Base-by-base conservation (phyloP, 1,140 invertebrate species). In the Campodea augens region DNA sequence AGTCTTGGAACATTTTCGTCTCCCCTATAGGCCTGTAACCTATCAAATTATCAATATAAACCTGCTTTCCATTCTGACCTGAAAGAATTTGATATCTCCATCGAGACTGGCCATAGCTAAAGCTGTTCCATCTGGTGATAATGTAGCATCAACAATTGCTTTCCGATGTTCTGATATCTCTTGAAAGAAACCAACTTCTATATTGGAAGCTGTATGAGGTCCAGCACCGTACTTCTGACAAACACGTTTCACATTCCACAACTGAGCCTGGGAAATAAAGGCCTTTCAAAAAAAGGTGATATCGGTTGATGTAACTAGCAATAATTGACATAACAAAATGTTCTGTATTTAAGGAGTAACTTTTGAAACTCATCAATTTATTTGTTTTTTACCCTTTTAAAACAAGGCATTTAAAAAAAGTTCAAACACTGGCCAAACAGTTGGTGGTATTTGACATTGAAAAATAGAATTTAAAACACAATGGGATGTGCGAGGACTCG, bases 61-160 rank as follows among this genome's bases (percentile, higher is more conserved):
- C n/a, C n/a, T 18, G 15, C 15, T 21, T 24, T 21, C 18, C 12
- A 4, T 43, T 37, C 43, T 24, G 20, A 13, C 41, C 66, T 92
- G 85, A 61, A 88, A 92, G 63, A 95, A 95, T 61, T 88, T 85
- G 1, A 93, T 79, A 56, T 77, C 71, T 44, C 89, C 90, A 66
- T 91, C 87, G 1, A 71, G 62, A 58, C 80, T 81, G 4, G 85
- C 87, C 22, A 87, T 87, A 3, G 88, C 88, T 29, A 95, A 68
- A 1, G 86, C 88, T 22, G 84, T 88, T 13, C 88, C 89, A 70
- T 95, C 89, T 0, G 89, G 87, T 41, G 88, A 88, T 61, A 95
- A 85, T 13, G 84, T 75, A 19, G 85, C 85, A 64, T 88, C 84
- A 3, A 83, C 71, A 27, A 92, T 79, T n/a, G 74, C 67, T 49